These are phyloP conservation scores for Autographa gamma DNA, from an alignment of 2,888 invertebrate species.

Conservation along the genomic window DNA sequence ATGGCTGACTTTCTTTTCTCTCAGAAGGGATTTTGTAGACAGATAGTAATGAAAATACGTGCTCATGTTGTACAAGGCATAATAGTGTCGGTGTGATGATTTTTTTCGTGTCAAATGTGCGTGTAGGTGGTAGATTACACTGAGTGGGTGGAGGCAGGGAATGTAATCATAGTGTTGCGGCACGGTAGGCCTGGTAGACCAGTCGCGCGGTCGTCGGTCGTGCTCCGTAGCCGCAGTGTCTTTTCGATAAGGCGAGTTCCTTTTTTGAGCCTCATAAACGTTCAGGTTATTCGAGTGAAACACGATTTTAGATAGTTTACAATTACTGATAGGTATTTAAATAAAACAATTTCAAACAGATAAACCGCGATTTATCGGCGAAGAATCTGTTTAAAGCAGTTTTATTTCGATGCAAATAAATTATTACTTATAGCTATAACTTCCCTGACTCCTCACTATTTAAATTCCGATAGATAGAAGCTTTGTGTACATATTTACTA, in stretches of 20 bases:
- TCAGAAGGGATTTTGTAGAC: slow-evolving; percentile 67
- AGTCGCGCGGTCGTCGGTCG: slow-evolving; percentile 53
- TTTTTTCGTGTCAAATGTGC: slow-evolving; percentile 64
- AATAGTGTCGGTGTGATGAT: slow-evolving; percentile 58
- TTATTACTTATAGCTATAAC: neutral
- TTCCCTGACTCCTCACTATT: slow-evolving; percentile 11
- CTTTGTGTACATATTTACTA: slow-evolving; percentile 26
- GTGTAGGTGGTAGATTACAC: slow-evolving; percentile 49
- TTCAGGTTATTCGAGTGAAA: slow-evolving; percentile 12
- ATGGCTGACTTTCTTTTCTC: slow-evolving; percentile 86
- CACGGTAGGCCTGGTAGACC: slow-evolving; percentile 55
- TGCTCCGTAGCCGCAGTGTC: slow-evolving; percentile 37
- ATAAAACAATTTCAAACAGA: neutral
- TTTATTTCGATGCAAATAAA: neutral
- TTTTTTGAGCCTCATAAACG: slow-evolving; percentile 28
- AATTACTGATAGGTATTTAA: neutral
- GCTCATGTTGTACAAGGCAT: slow-evolving; percentile 53
- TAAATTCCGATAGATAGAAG: slow-evolving; percentile 20
- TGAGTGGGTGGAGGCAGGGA: slow-evolving; percentile 80
- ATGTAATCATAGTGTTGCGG: slow-evolving; percentile 68
- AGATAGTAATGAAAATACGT: slow-evolving; percentile 55
- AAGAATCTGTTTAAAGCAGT: neutral
- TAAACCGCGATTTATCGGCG: neutral
- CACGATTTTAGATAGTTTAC: slow-evolving; percentile 23
- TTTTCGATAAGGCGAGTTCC: slow-evolving; percentile 39